Evolutionary conservation across 2,797 vertebrate species (phyloP).

Genomic region (Pterois miles): DNA sequence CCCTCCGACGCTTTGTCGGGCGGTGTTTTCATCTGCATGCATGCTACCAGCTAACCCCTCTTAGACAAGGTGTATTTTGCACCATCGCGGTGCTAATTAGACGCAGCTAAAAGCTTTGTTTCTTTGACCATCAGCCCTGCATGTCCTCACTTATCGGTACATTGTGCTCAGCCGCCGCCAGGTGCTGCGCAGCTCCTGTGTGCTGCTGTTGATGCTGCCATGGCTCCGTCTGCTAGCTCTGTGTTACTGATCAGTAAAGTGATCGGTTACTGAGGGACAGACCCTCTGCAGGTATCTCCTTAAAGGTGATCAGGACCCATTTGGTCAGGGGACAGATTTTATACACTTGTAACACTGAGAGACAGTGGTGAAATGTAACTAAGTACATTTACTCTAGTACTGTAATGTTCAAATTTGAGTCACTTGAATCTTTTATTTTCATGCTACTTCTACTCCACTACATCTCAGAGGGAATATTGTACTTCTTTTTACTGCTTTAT

Average conservation of each 20-base stretch:
- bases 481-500: neutral
- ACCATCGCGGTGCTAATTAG: accelerated
- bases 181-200: constrained; percentile 50
- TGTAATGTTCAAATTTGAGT: neutral
- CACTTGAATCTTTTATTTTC: neutral
- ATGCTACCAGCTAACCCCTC: neutral
- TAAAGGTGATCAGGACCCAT: neutral
- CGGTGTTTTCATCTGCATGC: neutral
- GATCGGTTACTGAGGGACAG: neutral
- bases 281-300: accelerated
- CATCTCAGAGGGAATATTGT: neutral
- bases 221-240: neutral
- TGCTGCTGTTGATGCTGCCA: constrained; percentile 11
- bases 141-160: neutral
- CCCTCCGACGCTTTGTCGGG: constrained; percentile 56
- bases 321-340: neutral
- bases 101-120: accelerated
- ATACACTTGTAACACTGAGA: neutral
- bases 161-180: constrained; percentile 15
- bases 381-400: neutral
- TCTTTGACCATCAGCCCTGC: neutral
- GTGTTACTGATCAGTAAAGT: neutral
- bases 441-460: neutral
- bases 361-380: neutral
- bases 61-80: accelerated